Base-by-base conservation (phyloP, 2,888 invertebrate genomes). In the Eucera pruinosa region DNA sequence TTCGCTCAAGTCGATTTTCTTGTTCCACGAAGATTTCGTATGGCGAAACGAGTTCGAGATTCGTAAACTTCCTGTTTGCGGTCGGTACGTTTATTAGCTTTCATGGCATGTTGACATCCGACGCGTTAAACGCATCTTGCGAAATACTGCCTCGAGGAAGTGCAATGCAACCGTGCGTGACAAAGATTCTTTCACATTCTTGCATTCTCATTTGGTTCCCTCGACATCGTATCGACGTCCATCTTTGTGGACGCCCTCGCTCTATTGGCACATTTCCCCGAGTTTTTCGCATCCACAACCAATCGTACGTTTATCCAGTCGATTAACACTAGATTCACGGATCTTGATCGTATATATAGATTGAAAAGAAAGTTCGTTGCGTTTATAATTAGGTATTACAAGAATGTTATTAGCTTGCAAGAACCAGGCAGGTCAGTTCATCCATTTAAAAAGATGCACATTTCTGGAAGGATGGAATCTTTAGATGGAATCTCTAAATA, bases 71-170 rank as follows among this genome's bases (percentile, higher is more conserved):
- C 57, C 55, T 54, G 43, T 57, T 58, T 27, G 25, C 15, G 18
- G n/a, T 20, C 39, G 9, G 58, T 65, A 48, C 33, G 27, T 65
- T 45, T 47, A 57, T 58, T 60, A 48, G 33, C 15, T 50, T 57
- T 70, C 61, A 23, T 20, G 20, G 57, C 39, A n/a, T 70, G 47
- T 67, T 76, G 73, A 69, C 78, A 69, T 72, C 72, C 52, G 47
- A 36, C 13, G 47, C 72, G 66, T 75, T 77, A 71, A 80, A 64
- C 43, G 55, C 66, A 41, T 27, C 36, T 85, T 85, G 72, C 77
- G 82, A 85, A 82, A 85, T 55, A 47, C n/a, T n/a, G 41, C 57
- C 39, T 80, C 57, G 75, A 79, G 80, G 78, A 84, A 85, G 75
- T 75, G 80, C 62, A 72, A 71, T 23, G 67, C 82, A 70, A 48